Conservation (phyloP, 2,113 vertebrate genomes). For the Martes martes region DNA sequence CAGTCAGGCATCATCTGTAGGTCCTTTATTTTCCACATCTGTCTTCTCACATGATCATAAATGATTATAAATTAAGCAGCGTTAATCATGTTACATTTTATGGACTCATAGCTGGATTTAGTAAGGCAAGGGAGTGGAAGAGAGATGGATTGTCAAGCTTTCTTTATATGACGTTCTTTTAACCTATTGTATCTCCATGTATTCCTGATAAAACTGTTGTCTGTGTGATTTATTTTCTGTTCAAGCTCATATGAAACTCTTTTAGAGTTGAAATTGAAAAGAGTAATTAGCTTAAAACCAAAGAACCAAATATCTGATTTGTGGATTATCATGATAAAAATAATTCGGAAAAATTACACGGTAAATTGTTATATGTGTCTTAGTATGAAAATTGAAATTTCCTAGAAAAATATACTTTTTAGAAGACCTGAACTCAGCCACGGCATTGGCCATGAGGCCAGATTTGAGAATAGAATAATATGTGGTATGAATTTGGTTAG, state of each 20-base stretch:
- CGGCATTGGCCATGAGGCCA: not conserved
- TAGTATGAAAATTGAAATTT: slow-evolving; percentile 7
- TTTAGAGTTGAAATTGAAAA: not conserved
- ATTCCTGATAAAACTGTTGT: not conserved
- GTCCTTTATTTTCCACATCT: not conserved
- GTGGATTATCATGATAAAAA: not conserved
- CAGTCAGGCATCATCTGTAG: not conserved
- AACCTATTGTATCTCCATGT: not conserved
- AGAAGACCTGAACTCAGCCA: not conserved
- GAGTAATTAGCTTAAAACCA: not conserved
- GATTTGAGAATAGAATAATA: slow-evolving; percentile 12
- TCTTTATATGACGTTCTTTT: not conserved
- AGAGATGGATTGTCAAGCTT: not conserved
- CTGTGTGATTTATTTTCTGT: slow-evolving; percentile 4
- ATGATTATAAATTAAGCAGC: not conserved
- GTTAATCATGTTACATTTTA: not conserved
- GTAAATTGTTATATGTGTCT: not conserved
- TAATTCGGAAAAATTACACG: not conserved
- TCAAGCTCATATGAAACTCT: not conserved
- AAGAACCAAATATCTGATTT: not conserved
- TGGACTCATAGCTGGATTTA: not conserved
- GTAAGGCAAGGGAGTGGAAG: not conserved
- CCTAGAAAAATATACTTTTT: not conserved
- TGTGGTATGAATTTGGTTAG: slow-evolving; percentile 41
- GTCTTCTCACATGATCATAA: slow-evolving; percentile 17